Evolutionary conservation across 2,113 vertebrate species (phyloP), one percentile per base, ranked within the genome.

Genomic region (Muscicapa adusta): DNA sequence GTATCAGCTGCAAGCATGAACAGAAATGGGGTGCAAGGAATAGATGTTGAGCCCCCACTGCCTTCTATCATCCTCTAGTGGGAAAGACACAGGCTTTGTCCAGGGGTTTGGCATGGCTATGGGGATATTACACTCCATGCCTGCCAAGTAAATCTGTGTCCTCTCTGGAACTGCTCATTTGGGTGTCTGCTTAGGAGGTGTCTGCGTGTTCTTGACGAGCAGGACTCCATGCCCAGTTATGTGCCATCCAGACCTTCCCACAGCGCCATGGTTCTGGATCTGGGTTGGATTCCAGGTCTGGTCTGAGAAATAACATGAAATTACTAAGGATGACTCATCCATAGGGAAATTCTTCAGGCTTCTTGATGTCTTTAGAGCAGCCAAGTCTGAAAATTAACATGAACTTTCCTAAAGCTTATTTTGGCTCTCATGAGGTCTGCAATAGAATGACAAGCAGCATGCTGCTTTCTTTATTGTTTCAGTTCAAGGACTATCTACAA

Each of bases 401-500:
- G 56, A 93, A 67, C 65, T 80, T 94, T 71, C n/a, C 61, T 80
- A 24, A 95, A 74, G 60, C 75, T 88, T 74, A 67, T 76, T 94
- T 96, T 90, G 47, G 36, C 36, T 63, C 75, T 89, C 56, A 40
- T 0, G 6, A 81, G n/a, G 14, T 53, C 56, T 92, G 67, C 54
- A 74, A 18, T 34, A 73, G 51, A 93, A 85, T 71, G 89, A 73
- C 38, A 89, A 85, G 43, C 63, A 93, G 47, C 43, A 33, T 22
- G 36, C 56, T 82, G 75, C 76, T 80, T 91, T 12, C 57, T 89
- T 95, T 91, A 84, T 82, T 94, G 66, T 91, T 95, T 93, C 89
- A 88, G 78, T 93, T 97, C 94, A 91, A 91, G 71, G 60, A 43
- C 88, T 96, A 74, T 80, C 67, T 90, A 84, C 75, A 86, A 74